A percentile compares a stretch with the other conserved stretches of the same genome.
Conservation (phyloP, 2,113 vertebrate genomes). For the Sitta europaea region DNA sequence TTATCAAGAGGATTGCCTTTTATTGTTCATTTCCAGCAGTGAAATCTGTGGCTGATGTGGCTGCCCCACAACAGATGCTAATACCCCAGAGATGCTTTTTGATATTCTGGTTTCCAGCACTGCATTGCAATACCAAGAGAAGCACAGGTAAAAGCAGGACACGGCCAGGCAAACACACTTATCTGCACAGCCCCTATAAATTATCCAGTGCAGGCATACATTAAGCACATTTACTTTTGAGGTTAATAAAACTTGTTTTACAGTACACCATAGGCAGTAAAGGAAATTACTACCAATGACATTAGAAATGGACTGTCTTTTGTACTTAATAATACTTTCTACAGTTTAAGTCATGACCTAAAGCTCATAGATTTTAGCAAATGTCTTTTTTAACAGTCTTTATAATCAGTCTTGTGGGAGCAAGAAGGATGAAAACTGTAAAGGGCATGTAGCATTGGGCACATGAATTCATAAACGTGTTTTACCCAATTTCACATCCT, state of each 20-base stretch:
- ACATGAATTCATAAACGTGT: not conserved
- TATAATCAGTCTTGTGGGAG: not conserved
- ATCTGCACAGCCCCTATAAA: not conserved
- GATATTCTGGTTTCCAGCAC: not conserved
- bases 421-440: not conserved
- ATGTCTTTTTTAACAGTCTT: not conserved
- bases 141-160: not conserved
- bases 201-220: not conserved
- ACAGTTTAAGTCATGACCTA: not conserved
- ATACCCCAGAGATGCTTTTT: not conserved
- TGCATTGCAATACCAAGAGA: not conserved
- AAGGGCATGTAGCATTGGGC: rapidly evolving
- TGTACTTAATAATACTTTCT: not conserved
- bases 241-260: not conserved
- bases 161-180: not conserved
- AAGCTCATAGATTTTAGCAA: not conserved
- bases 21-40: not conserved
- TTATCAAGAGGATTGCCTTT: not conserved
- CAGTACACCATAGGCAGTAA: not conserved
- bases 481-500: not conserved
- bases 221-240: not conserved
- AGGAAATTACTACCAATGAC: not conserved
- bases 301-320: not conserved
- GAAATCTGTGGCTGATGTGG: not conserved
- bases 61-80: not conserved